Percentiles rank a stretch among this genome's conserved stretches.
phyloP scores from a whole-genome alignment of 37 sponge, comb jelly and placozoan species.

The Spongilla lacustris region DNA sequence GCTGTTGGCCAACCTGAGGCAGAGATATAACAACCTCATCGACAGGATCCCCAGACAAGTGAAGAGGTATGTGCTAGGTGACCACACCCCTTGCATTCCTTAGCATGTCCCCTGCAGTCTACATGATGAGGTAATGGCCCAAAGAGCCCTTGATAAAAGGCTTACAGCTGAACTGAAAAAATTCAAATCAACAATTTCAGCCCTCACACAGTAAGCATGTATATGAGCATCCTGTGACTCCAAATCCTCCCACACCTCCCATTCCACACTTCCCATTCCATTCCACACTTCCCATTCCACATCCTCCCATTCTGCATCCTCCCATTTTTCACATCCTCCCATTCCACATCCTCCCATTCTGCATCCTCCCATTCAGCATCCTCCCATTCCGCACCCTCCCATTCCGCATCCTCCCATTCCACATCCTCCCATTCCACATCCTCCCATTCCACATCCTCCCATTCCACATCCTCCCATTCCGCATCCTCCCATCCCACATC shows the following conservation, averaged over 20 bases:
- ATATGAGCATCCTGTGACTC: background rate
- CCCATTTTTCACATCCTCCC: too few species aligned
- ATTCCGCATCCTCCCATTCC: too few species aligned
- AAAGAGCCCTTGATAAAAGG: conserved; percentile 90
- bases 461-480: too few species aligned
- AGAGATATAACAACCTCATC: conserved; percentile 81
- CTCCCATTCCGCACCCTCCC: too few species aligned
- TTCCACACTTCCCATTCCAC: too few species aligned
- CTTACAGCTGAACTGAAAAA: conserved; percentile 79
- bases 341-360: too few species aligned
- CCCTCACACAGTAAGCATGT: conserved; percentile 75
- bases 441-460: too few species aligned
- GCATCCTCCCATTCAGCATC: too few species aligned
- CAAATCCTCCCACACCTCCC: background rate
- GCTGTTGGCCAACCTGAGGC: conserved; percentile 84
- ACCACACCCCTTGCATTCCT: background rate
- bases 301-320: too few species aligned
- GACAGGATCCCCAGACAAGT: conserved; percentile 90
- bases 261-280: background rate
- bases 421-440: too few species aligned
- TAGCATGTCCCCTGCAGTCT: conserved; percentile 42
- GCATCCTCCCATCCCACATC: too few species aligned
- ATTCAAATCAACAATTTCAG: conserved; percentile 75
- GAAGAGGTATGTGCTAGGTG: conserved; percentile 59
- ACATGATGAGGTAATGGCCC: conserved; percentile 94